Evolutionary conservation across 2,797 vertebrate species (phyloP).

Genomic region (Rhynchonycteris naso): DNA sequence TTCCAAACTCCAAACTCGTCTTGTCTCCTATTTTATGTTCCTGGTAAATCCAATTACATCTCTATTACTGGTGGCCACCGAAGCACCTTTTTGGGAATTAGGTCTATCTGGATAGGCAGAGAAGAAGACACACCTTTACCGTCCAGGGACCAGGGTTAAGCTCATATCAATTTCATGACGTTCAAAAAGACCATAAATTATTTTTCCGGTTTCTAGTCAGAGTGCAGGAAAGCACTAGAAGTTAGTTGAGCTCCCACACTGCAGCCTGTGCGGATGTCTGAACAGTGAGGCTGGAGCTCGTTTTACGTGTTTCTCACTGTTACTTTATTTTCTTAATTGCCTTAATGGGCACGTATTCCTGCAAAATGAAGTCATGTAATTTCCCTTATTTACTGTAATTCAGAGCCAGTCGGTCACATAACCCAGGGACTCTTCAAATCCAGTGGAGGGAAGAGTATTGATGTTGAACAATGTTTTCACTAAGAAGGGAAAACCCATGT

Average conservation of each 20-base stretch:
- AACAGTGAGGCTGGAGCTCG: background rate
- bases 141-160: background rate
- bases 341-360: constrained; percentile 6
- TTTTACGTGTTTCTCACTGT: background rate
- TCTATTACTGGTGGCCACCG: background rate
- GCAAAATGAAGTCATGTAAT: background rate
- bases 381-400: constrained; percentile 51
- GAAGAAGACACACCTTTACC: background rate
- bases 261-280: background rate
- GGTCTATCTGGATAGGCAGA: background rate
- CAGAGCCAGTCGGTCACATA: background rate
- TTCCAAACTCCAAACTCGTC: background rate
- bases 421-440: constrained; percentile 4
- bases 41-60: background rate
- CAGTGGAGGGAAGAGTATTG: background rate
- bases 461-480: background rate
- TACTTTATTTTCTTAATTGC: constrained; percentile 50
- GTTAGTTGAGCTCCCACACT: background rate
- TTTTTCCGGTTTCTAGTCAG: background rate
- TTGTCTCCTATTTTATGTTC: background rate
- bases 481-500: background rate
- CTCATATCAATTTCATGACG: background rate
- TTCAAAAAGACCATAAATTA: background rate
- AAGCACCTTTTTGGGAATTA: background rate
- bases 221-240: background rate